Evolutionary conservation across 2,888 invertebrate genomes (phyloP).

Genomic region (Dioctria linearis): DNA sequence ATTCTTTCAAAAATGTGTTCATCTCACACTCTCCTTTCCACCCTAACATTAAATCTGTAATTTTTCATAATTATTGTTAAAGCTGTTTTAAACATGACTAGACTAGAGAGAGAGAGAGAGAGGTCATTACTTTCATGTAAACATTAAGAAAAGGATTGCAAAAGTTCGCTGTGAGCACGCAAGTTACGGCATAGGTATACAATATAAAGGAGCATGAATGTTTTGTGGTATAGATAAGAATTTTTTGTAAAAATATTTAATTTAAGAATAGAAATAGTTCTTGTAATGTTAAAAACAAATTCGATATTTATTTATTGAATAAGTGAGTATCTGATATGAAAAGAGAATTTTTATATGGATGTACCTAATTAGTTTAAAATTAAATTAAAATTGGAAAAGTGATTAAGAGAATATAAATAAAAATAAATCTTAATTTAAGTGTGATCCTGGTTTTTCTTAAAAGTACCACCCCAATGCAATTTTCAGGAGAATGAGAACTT

Average conservation of each 20-base stretch:
- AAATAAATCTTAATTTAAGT: constrained; percentile 33
- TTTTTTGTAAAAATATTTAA: constrained; percentile 46
- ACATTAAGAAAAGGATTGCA: no score
- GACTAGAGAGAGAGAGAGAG: no score
- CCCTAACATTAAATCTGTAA: no score
- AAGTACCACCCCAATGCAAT: no score
- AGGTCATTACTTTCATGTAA: no score
- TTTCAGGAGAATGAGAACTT: no score
- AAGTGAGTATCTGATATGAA: constrained; percentile 44
- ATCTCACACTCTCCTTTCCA: no score
- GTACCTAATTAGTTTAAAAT: constrained; percentile 54
- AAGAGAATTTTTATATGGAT: constrained; percentile 53
- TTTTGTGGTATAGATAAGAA: constrained; percentile 22
- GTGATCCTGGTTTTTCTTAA: constrained; percentile 19
- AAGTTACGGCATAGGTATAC: no score
- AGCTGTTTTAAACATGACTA: no score
- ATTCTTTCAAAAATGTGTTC: no score
- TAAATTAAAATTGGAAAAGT: constrained; percentile 36
- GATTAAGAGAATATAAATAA: constrained; percentile 49
- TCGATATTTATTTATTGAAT: constrained; percentile 48
- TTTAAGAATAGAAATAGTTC: constrained; percentile 39
- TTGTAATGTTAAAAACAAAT: constrained; percentile 44
- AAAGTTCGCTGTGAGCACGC: no score
- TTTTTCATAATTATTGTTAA: no score
- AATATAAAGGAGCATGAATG: background rate